Evolutionary conservation across 2,888 invertebrate genomes (phyloP).

Genomic region (Adelphocoris suturalis): DNA sequence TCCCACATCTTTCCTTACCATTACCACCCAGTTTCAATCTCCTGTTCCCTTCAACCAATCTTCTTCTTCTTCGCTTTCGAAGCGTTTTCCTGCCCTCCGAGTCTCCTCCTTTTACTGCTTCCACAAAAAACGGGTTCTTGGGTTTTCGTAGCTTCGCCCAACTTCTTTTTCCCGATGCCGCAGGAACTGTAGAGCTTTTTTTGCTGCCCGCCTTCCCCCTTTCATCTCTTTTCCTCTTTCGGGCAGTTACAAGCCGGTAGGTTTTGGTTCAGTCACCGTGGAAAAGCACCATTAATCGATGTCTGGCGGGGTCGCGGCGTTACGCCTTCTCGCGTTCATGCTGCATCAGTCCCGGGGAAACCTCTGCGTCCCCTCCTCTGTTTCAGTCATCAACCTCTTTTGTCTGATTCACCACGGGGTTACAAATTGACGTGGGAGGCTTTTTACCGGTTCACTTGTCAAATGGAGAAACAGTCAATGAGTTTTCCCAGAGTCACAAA

Average conservation of each 20-base stretch:
- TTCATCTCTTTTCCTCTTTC: conserved; percentile 28
- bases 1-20: conserved; percentile 24
- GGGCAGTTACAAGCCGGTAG: conserved; percentile 31
- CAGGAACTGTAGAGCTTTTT: conserved; percentile 50
- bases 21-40: conserved; percentile 55
- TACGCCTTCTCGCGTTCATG: conserved; percentile 32
- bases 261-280: conserved; percentile 69
- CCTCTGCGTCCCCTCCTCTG: conserved; percentile 17
- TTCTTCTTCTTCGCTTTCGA: conserved; percentile 42
- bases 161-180: conserved; percentile 62
- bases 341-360: conserved; percentile 37
- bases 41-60: not conserved
- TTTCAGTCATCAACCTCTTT: conserved; percentile 63
- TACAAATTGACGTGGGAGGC: conserved; percentile 64
- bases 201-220: conserved; percentile 31
- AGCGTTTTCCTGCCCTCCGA: conserved; percentile 55
- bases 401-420: conserved; percentile 55
- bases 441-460: conserved; percentile 57
- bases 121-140: conserved; percentile 47
- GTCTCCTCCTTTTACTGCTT: conserved; percentile 49
- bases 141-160: conserved; percentile 34
- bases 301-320: conserved; percentile 50
- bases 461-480: conserved; percentile 51
- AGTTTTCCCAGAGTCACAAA: conserved; percentile 29
- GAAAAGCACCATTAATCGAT: conserved; percentile 69